Percentiles rank a stretch among this genome's conserved stretches.
Evolutionary conservation across 1,140 invertebrate species (phyloP).

Genomic region (Coptotermes formosanus): DNA sequence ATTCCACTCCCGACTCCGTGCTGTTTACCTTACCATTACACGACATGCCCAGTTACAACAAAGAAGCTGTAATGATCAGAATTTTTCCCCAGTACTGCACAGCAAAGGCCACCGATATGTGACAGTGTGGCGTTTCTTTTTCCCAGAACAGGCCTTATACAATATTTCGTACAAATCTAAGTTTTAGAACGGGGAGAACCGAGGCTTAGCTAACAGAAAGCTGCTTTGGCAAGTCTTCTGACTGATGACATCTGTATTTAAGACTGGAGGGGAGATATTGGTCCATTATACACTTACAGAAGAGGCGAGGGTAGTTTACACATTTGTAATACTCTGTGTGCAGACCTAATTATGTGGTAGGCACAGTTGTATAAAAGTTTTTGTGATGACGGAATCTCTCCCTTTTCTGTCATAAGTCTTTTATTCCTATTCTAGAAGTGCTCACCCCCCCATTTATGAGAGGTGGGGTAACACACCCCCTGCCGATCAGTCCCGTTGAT

Average conservation of each 20-base stretch:
- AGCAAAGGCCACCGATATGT: too few species aligned
- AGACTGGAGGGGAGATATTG: neutral
- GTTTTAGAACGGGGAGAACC: neutral
- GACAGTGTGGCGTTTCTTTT: too few species aligned
- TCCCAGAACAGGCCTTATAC: neutral
- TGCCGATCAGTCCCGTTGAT: neutral
- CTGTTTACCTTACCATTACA: too few species aligned
- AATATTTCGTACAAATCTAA: neutral
- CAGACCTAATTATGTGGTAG: neutral
- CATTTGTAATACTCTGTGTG: neutral
- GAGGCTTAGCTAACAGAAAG: neutral
- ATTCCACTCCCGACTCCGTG: too few species aligned
- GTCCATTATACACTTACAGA: neutral
- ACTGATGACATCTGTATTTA: neutral
- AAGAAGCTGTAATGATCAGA: too few species aligned
- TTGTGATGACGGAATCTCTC: neutral
- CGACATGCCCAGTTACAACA: too few species aligned
- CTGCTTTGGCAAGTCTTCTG: neutral
- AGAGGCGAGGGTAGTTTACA: neutral
- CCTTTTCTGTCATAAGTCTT: neutral
- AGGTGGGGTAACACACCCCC: neutral
- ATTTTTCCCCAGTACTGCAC: too few species aligned
- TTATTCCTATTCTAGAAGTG: neutral
- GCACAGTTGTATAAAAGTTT: constrained; percentile 8
- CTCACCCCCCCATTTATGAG: neutral